Evolutionary conservation across 2,797 vertebrate genomes (phyloP).

Genomic region (Mormyrops attenuatus): DNA sequence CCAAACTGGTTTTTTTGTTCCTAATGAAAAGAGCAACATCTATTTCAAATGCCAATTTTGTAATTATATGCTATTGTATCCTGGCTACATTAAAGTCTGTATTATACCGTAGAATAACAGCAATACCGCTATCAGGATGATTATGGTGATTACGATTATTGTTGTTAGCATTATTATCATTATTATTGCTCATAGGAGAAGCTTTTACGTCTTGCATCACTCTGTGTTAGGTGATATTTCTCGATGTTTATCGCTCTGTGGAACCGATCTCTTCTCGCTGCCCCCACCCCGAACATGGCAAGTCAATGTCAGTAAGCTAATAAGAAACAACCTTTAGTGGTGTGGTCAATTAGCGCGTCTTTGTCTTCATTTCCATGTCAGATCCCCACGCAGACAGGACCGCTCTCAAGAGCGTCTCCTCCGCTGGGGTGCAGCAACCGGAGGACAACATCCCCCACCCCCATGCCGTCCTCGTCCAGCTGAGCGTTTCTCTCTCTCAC

Average conservation of each 20-base stretch:
- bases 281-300: not conserved
- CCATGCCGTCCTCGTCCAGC: not conserved
- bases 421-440: not conserved
- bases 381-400: not conserved
- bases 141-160: constrained; percentile 5
- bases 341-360: not conserved
- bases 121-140: constrained; percentile 1
- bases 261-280: not conserved
- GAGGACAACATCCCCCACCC: not conserved
- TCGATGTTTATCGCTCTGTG: not conserved
- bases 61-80: constrained; percentile 12
- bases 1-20: not conserved
- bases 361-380: constrained; percentile 14
- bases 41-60: constrained; percentile 13
- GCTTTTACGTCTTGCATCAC: not conserved
- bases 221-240: not conserved
- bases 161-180: not conserved
- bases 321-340: constrained; percentile 6
- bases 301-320: not conserved
- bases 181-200: not conserved
- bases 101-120: constrained; percentile 1
- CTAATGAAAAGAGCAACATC: constrained; percentile 12
- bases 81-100: not conserved
- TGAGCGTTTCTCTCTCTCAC: constrained; percentile 23
- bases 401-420: not conserved